These are phyloP conservation scores for Potamilus streckersoni DNA, from an alignment of 1,140 invertebrate genomes.

Conservation along the genomic window DNA sequence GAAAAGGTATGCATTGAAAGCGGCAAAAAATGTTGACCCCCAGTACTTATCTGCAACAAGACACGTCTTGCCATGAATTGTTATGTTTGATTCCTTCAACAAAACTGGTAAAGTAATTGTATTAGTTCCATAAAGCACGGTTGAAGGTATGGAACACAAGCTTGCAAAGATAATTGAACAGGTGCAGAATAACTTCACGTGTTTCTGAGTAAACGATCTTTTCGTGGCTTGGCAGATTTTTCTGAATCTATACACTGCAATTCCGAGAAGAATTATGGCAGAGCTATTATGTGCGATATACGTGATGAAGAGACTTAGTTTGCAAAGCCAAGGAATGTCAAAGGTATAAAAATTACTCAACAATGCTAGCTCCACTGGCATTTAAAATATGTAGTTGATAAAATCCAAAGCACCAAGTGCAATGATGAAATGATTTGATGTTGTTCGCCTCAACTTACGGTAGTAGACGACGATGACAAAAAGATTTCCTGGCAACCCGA, in stretches of 20 bases:
- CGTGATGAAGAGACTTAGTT: constrained; percentile 41
- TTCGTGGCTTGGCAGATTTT: constrained; percentile 23
- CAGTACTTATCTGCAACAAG: constrained; percentile 8
- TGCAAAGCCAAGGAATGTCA: constrained; percentile 37
- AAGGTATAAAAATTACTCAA: constrained; percentile 45
- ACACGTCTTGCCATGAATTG: constrained; percentile 14
- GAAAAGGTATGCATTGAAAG: constrained; percentile 8
- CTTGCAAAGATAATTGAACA: constrained; percentile 4
- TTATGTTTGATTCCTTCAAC: neutral
- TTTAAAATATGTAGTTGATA: constrained; percentile 48
- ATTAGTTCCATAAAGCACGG: constrained; percentile 16
- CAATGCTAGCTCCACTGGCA: constrained; percentile 46
- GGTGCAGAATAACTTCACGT: constrained; percentile 19
- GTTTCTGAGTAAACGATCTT: constrained; percentile 21
- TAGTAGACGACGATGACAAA: constrained; percentile 26
- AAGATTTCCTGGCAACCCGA: constrained; percentile 29
- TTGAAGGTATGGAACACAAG: constrained; percentile 5
- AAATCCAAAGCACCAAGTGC: constrained; percentile 42
- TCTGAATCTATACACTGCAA: constrained; percentile 36
- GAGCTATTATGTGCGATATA: constrained; percentile 48
- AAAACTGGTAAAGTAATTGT: neutral
- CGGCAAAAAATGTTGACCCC: neutral
- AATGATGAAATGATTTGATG: constrained; percentile 40
- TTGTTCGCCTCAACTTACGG: constrained; percentile 23
- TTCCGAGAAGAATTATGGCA: constrained; percentile 25